A percentile compares a stretch with the other conserved stretches of the same genome.
phyloP scores from a whole-genome alignment of 1,140 invertebrate species.

The Tribolium castaneum region DNA sequence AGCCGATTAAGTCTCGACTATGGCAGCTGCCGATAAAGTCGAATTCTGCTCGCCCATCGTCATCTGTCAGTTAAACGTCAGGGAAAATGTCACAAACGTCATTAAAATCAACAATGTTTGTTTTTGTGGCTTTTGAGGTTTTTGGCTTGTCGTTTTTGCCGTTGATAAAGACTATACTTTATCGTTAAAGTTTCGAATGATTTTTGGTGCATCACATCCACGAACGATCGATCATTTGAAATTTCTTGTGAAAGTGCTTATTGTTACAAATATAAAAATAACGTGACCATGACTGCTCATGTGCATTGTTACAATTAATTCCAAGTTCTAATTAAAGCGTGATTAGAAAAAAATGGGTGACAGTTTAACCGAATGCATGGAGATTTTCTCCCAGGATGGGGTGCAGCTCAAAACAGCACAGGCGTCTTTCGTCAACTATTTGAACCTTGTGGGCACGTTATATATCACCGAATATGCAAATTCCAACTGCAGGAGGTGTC shows the following conservation, averaged over 20 bases:
- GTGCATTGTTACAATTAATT: slow-evolving; percentile 29
- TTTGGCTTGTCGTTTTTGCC: background rate
- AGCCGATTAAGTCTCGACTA: background rate
- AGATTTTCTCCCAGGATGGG: slow-evolving; percentile 73
- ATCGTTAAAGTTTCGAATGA: background rate
- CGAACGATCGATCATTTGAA: background rate
- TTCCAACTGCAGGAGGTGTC: slow-evolving; percentile 66
- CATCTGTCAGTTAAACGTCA: background rate
- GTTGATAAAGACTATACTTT: slow-evolving; percentile 4
- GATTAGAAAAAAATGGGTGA: slow-evolving; percentile 29
- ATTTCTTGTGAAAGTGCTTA: slow-evolving; percentile 19
- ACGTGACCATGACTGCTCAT: slow-evolving; percentile 33
- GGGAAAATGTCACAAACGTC: slow-evolving; percentile 5
- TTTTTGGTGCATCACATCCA: background rate
- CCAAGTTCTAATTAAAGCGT: slow-evolving; percentile 13
- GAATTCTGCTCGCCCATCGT: background rate
- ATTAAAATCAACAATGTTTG: slow-evolving; percentile 12
- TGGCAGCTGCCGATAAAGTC: background rate
- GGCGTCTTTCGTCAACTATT: slow-evolving; percentile 67
- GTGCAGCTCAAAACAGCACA: slow-evolving; percentile 70
- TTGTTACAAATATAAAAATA: slow-evolving; percentile 19
- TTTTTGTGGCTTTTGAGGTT: background rate
- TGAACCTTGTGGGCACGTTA: slow-evolving; percentile 72
- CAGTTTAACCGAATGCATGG: slow-evolving; percentile 44
- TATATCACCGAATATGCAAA: slow-evolving; percentile 69